Evolutionary conservation across 1,140 invertebrate species (phyloP).

Genomic region (Penaeus chinensis): DNA sequence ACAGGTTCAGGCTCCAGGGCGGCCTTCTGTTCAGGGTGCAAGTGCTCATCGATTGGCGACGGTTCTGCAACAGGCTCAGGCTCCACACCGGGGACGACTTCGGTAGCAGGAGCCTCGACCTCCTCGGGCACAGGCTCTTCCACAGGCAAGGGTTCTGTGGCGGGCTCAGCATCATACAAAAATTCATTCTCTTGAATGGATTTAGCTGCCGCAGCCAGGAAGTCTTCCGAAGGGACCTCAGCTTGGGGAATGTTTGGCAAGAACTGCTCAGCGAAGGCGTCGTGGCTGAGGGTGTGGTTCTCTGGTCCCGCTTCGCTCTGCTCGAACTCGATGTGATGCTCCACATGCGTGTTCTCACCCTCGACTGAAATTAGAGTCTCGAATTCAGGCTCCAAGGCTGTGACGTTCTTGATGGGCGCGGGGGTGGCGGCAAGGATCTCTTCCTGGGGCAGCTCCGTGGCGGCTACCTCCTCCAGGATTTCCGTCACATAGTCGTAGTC

Average conservation of each 20-base stretch:
- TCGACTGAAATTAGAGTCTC: slow-evolving; percentile 27
- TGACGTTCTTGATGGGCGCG: not conserved
- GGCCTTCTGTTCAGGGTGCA: not conserved
- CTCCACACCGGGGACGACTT: not conserved
- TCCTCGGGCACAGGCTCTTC: slow-evolving; percentile 7
- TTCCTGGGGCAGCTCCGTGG: not conserved
- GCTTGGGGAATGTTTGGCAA: not conserved
- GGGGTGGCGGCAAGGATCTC: not conserved
- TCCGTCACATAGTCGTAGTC: not conserved
- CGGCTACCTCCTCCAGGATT: not conserved
- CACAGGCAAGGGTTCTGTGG: not conserved
- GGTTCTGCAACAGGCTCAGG: slow-evolving; percentile 24
- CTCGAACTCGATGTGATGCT: slow-evolving; percentile 10
- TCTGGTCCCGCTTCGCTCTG: slow-evolving; percentile 1
- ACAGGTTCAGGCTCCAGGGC: slow-evolving; percentile 20
- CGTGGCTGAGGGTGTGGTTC: not conserved
- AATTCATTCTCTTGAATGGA: not conserved
- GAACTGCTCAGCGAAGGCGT: no score
- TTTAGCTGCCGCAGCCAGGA: not conserved
- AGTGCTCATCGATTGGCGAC: not conserved
- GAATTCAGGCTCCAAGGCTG: not conserved
- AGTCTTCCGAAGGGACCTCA: not conserved
- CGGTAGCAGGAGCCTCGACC: not conserved
- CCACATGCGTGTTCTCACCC: slow-evolving; percentile 7
- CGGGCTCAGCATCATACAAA: not conserved